Conservation (phyloP, 1,140 invertebrate genomes). For the Drosophila pectinifera region DNA sequence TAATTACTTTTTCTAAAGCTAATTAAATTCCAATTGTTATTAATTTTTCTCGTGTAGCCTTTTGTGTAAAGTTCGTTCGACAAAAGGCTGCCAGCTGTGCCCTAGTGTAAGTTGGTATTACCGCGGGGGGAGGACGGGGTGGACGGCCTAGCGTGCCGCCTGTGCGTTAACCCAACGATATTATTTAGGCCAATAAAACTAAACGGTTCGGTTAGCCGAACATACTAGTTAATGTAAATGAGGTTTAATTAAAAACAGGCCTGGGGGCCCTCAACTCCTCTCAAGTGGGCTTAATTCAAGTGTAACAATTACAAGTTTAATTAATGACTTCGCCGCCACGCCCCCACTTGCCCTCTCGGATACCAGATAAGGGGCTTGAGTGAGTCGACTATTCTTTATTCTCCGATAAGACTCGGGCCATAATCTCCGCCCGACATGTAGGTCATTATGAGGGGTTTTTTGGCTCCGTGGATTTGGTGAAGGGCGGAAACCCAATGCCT, state of each 20-base stretch:
- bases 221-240: slow-evolving; percentile 53
- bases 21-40: not conserved
- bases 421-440: slow-evolving; percentile 52
- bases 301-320: slow-evolving; percentile 49
- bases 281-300: slow-evolving; percentile 22
- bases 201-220: slow-evolving; percentile 57
- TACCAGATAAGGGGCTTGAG: slow-evolving; percentile 22
- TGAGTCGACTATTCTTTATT: slow-evolving; percentile 13
- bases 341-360: slow-evolving; percentile 24
- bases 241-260: slow-evolving; percentile 57
- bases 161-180: slow-evolving; percentile 62
- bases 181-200: slow-evolving; percentile 76
- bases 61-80: slow-evolving; percentile 35
- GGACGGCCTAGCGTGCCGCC: slow-evolving; percentile 50
- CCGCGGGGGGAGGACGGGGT: not conserved
- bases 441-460: slow-evolving; percentile 36
- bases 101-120: slow-evolving; percentile 25
- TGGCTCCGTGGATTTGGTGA: slow-evolving; percentile 30
- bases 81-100: slow-evolving; percentile 65
- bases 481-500: slow-evolving; percentile 41
- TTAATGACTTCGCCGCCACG: slow-evolving; percentile 40
- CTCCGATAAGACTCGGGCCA: slow-evolving; percentile 11
- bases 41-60: slow-evolving; percentile 4
- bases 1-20: accelerated
- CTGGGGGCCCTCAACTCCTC: slow-evolving; percentile 12